These are phyloP conservation scores for Liposcelis brunnea DNA, from an alignment of 2,888 invertebrate species.

Conservation along the genomic window DNA sequence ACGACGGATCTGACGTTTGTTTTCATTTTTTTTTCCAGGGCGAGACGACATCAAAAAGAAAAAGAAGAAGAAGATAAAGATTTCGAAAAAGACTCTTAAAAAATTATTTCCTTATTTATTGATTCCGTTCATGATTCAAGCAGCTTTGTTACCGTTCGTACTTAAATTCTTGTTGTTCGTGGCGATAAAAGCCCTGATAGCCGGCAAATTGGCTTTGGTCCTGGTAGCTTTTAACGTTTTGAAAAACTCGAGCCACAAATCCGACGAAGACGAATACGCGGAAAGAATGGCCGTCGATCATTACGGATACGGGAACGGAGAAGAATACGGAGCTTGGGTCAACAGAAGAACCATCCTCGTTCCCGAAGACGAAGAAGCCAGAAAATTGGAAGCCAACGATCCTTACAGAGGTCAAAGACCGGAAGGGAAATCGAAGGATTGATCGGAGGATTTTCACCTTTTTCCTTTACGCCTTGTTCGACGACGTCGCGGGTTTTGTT, in stretches of 20 bases:
- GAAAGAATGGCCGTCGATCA: slow-evolving; percentile 17
- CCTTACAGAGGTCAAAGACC: background rate
- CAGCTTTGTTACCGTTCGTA: slow-evolving; percentile 19
- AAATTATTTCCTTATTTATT: slow-evolving; percentile 18
- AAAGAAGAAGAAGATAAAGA: slow-evolving; percentile 15
- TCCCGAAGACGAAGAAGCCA: background rate
- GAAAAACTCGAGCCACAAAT: slow-evolving; percentile 15
- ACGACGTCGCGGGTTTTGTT: too few species aligned
- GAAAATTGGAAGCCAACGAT: background rate
- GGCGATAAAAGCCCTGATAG: slow-evolving; percentile 19
- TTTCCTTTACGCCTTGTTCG: too few species aligned
- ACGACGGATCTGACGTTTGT: too few species aligned
- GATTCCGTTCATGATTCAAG: slow-evolving; percentile 20
- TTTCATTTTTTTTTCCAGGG: background rate
- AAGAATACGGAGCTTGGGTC: slow-evolving; percentile 19
- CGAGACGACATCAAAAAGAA: slow-evolving; percentile 12
- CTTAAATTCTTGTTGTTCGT: slow-evolving; percentile 19
- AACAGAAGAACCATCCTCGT: slow-evolving; percentile 14
- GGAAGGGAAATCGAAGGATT: too few species aligned
- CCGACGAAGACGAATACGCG: slow-evolving; percentile 15
- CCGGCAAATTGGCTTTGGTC: slow-evolving; percentile 19
- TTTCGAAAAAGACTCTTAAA: slow-evolving; percentile 15
- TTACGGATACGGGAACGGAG: slow-evolving; percentile 19
- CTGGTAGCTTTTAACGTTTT: slow-evolving; percentile 18
- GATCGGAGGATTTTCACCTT: too few species aligned